Evolutionary conservation across 1,140 invertebrate species (phyloP), one percentile per base, ranked within the genome.

Genomic region (Drosophila azteca): DNA sequence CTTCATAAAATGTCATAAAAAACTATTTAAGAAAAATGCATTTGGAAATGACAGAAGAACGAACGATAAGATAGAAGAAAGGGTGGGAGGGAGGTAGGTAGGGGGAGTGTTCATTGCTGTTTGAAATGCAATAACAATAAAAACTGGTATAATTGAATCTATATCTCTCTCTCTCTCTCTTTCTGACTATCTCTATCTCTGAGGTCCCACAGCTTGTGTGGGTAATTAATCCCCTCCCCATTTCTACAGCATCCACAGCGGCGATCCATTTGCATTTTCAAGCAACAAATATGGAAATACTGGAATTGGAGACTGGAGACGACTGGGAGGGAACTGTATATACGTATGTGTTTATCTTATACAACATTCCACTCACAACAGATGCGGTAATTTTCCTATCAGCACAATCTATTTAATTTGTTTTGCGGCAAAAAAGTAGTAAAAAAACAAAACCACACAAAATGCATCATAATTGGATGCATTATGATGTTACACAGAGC

Each of bases 101-200:
- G 8, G 7, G 24, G 20, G 29, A 46, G 11, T 31, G 8, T 22
- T 13, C 17, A 54, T 49, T 73, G 72, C 66, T 66, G 50, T 43
- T 39, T 39, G 11, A 81, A 84, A 73, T 80, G 80, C 82, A 80
- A 85, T 80, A 73, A 80, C 39, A 82, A 83, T 77, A 64, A 73
- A 65, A 85, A 84, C 77, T 77, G 58, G 65, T 81, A 87, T 85
- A 75, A 85, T 74, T 81, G 62, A 68, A 45, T 66, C 49, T 69
- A 70, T 68, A 20, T 20, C 17, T 24, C 57, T 8, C 20, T 51
- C 24, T 17, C 15, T 52, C 48, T 11, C 48, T 26, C 15, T 49
- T 3, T 29, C 29, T 46, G n/a, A n/a, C 13, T 2, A 5, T 53
- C 2, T 20, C 17, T 20, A 20, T 20, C 17, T 20, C 17, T 20